A percentile compares a stretch with the other conserved stretches of the same genome.
These are phyloP conservation scores for Nebria ingens DNA, from an alignment of 1,140 invertebrate species.

Conservation along the genomic window DNA sequence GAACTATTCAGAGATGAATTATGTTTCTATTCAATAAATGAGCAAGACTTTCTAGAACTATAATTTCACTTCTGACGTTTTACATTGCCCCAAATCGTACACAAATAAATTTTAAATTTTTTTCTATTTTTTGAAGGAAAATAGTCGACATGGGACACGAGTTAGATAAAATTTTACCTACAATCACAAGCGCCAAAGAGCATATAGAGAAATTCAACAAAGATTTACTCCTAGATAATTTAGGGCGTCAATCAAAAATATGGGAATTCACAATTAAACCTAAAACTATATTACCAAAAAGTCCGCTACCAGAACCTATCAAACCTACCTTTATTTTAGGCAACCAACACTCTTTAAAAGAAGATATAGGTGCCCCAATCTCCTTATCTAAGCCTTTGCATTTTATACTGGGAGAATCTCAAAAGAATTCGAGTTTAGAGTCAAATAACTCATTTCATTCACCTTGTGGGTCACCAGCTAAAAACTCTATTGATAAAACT, in stretches of 20 bases:
- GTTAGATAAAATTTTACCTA: constrained; percentile 33
- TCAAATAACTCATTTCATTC: background rate
- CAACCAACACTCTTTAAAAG: background rate
- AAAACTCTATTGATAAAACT: background rate
- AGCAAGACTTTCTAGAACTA: too few relatives aligned
- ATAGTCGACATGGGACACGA: constrained; percentile 36
- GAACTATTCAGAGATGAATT: background rate
- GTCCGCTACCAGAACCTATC: constrained; percentile 17
- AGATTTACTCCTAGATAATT: background rate
- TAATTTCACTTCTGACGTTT: too few relatives aligned
- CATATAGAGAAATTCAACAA: constrained; percentile 27
- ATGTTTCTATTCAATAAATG: background rate
- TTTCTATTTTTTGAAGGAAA: constrained; percentile 20
- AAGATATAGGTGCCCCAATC: background rate
- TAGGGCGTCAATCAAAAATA: background rate
- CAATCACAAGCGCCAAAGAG: constrained; percentile 31
- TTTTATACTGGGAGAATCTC: background rate
- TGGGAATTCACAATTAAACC: constrained; percentile 3
- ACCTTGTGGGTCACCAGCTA: background rate
- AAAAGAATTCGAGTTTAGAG: background rate
- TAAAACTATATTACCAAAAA: constrained; percentile 20
- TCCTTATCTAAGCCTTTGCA: background rate
- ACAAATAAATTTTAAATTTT: background rate
- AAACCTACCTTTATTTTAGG: background rate
- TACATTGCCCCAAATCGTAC: background rate